Conservation (phyloP, 2,113 vertebrate genomes). For the Salvator merianae region DNA sequence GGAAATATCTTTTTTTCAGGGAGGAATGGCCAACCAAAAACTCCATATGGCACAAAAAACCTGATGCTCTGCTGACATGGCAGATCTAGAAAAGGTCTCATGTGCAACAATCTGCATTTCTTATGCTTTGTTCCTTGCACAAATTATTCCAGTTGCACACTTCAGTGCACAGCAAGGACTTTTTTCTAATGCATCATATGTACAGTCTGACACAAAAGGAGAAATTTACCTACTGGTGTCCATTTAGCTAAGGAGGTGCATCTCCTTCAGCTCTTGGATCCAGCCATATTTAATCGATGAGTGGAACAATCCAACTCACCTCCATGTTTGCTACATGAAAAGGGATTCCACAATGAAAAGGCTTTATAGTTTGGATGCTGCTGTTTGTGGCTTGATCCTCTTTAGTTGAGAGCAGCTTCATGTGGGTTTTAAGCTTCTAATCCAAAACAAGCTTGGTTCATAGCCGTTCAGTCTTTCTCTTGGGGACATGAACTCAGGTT, state of each 20-base stretch:
- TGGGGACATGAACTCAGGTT: not conserved
- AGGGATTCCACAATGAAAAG: not conserved
- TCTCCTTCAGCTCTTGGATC: not conserved
- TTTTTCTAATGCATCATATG: not conserved
- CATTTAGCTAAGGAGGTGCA: not conserved
- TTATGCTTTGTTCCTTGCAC: not conserved
- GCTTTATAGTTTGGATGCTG: not conserved
- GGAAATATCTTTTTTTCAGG: not conserved
- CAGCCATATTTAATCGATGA: not conserved
- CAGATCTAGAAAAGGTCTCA: not conserved
- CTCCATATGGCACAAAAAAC: not conserved
- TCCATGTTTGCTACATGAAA: not conserved
- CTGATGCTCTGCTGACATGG: not conserved
- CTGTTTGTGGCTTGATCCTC: not conserved
- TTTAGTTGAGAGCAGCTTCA: not conserved
- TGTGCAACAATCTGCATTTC: not conserved
- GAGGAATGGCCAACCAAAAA: too few relatives aligned
- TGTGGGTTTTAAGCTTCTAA: not conserved
- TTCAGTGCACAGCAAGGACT: not conserved
- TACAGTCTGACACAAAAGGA: not conserved
- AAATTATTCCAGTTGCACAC: not conserved
- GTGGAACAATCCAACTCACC: not conserved
- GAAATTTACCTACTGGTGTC: not conserved
- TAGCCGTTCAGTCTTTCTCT: not conserved
- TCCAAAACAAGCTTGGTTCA: not conserved